phyloP scores from a whole-genome alignment of 2,797 vertebrate genomes.

The Pteronotus mesoamericanus region DNA sequence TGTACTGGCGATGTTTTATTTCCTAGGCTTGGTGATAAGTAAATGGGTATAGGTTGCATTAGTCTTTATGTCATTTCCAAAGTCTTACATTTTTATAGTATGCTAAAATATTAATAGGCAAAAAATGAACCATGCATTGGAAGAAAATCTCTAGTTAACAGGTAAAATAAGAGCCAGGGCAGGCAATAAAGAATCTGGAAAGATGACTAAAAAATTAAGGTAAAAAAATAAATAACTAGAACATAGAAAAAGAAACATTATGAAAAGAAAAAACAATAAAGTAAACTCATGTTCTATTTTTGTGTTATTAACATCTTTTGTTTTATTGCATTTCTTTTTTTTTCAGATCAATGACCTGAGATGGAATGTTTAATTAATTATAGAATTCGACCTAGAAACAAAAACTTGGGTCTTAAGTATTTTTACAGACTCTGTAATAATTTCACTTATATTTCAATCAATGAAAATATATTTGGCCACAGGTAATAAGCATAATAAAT shows the following conservation, averaged over 20 bases:
- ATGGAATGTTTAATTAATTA: background rate
- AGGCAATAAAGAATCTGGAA: background rate
- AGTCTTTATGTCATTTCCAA: constrained; percentile 8
- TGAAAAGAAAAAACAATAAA: background rate
- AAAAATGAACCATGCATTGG: constrained; percentile 7
- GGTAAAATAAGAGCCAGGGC: background rate
- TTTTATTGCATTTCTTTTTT: background rate
- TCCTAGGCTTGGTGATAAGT: background rate
- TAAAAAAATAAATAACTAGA: background rate
- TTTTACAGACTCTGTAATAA: background rate
- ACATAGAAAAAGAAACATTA: background rate
- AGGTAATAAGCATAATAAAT: background rate
- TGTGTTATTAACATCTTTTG: background rate
- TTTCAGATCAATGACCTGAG: background rate
- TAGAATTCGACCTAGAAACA: background rate
- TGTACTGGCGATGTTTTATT: background rate
- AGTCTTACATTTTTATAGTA: constrained; percentile 10
- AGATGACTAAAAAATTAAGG: background rate
- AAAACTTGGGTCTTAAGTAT: background rate
- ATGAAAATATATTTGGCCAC: constrained; percentile 16
- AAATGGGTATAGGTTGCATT: background rate
- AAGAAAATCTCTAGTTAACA: constrained; percentile 8
- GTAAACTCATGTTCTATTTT: background rate
- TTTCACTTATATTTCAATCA: background rate
- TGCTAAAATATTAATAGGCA: constrained; percentile 35